These are phyloP conservation scores for Echinarachnius parma DNA, from an alignment of 53 echinoderm and acorn worm species.

Conservation along the genomic window DNA sequence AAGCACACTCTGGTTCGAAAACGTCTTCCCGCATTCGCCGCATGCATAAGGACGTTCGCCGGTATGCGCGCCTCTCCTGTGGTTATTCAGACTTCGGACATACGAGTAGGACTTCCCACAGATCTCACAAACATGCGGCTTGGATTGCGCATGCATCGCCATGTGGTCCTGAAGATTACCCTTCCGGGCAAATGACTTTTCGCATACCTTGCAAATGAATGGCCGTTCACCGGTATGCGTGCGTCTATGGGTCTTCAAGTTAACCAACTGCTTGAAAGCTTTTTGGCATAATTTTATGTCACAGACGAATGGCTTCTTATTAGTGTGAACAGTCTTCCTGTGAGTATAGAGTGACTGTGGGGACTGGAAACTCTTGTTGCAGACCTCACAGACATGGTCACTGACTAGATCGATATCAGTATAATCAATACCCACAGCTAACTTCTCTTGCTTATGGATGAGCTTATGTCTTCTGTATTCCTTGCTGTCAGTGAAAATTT, in stretches of 20 bases:
- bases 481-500: slow-evolving; percentile 20
- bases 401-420: slow-evolving; percentile 1
- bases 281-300: slow-evolving; percentile 39
- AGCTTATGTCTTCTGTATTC: slow-evolving; percentile 16
- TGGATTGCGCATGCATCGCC: slow-evolving; percentile 22
- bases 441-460: slow-evolving; percentile 2
- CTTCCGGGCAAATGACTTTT: slow-evolving; percentile 26
- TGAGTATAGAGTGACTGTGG: slow-evolving; percentile 3
- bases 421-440: too few relatives aligned
- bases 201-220: slow-evolving; percentile 24
- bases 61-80: slow-evolving; percentile 34
- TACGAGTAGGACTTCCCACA: slow-evolving; percentile 35
- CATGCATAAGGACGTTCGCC: slow-evolving; percentile 37
- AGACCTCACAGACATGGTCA: slow-evolving; percentile 21
- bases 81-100: slow-evolving; percentile 37
- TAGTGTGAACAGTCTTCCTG: slow-evolving; percentile 29
- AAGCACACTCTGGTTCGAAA: slow-evolving; percentile 33
- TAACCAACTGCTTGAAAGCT: slow-evolving; percentile 34
- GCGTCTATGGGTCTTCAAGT: slow-evolving; percentile 42
- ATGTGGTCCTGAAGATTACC: slow-evolving; percentile 39
- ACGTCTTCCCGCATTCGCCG: slow-evolving; percentile 2
- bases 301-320: slow-evolving; percentile 23
- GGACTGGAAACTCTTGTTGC: slow-evolving; percentile 19
- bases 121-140: slow-evolving; percentile 30
- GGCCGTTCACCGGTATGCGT: slow-evolving; percentile 37